Conservation (phyloP, 2,888 invertebrate genomes). For the Pycnomerus fuliginosus region DNA sequence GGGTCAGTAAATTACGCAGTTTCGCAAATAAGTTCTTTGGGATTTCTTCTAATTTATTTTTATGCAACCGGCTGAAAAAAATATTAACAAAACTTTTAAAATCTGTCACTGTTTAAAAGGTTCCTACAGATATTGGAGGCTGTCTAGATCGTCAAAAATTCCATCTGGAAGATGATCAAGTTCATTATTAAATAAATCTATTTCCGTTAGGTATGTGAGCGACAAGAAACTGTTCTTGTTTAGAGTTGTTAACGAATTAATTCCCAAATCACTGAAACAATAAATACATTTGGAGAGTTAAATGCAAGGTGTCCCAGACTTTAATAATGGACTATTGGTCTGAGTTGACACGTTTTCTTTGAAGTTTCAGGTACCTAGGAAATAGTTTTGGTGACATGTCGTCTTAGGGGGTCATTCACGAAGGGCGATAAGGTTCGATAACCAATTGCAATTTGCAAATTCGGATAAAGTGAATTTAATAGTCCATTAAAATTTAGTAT, state of each 20-base stretch:
- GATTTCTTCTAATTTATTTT: conserved; percentile 65
- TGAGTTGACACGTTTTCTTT: no score
- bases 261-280: conserved; percentile 66
- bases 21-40: conserved; percentile 59
- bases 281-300: conserved; percentile 1
- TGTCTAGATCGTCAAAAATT: conserved; percentile 64
- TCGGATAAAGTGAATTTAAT: no score
- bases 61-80: conserved; percentile 63
- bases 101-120: not conserved
- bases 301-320: conserved; percentile 1
- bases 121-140: conserved; percentile 66
- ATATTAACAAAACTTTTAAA: conserved; percentile 4
- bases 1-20: conserved; percentile 63
- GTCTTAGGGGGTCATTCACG: no score
- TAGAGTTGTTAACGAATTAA: conserved; percentile 66
- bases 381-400: no score
- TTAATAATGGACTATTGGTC: no score
- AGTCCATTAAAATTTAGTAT: no score
- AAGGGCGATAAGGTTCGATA: no score
- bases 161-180: conserved; percentile 66
- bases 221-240: conserved; percentile 70
- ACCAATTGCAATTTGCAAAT: no score
- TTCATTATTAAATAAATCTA: conserved; percentile 74
- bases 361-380: no score
- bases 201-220: conserved; percentile 62